Percentiles rank a stretch among this genome's conserved stretches.
phyloP scores from a whole-genome alignment of 2,113 vertebrate genomes.

The Sinosuthora webbiana region DNA sequence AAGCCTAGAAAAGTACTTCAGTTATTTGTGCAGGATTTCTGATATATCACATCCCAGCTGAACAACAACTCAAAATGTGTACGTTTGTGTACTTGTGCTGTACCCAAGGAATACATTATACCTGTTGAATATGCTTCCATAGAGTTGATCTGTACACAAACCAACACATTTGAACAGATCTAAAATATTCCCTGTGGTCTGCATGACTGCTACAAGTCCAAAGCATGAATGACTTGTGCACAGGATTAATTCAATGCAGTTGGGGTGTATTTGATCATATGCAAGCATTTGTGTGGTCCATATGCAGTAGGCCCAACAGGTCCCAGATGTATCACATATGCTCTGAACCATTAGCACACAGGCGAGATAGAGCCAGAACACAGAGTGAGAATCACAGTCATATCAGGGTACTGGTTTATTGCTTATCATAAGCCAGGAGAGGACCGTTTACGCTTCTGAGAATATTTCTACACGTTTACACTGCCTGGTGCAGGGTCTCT shows the following conservation, averaged over 20 bases:
- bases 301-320: neutral
- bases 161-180: neutral
- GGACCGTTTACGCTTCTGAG: neutral
- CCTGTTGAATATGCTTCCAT: accelerated
- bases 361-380: neutral
- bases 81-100: neutral
- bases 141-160: neutral
- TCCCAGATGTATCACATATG: neutral
- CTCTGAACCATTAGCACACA: neutral
- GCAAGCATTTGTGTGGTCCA: neutral
- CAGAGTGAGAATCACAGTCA: neutral
- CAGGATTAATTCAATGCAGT: neutral
- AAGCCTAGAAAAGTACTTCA: neutral
- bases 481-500: neutral
- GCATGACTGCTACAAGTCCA: neutral
- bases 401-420: neutral
- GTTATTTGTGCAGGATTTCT: neutral
- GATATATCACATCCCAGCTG: neutral
- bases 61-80: neutral
- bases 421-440: neutral
- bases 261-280: neutral
- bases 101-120: neutral
- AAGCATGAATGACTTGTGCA: neutral
- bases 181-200: neutral
- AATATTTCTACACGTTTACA: neutral